Base-by-base conservation (phyloP, 2,888 invertebrate genomes). In the Temnothorax rugatulus region DNA sequence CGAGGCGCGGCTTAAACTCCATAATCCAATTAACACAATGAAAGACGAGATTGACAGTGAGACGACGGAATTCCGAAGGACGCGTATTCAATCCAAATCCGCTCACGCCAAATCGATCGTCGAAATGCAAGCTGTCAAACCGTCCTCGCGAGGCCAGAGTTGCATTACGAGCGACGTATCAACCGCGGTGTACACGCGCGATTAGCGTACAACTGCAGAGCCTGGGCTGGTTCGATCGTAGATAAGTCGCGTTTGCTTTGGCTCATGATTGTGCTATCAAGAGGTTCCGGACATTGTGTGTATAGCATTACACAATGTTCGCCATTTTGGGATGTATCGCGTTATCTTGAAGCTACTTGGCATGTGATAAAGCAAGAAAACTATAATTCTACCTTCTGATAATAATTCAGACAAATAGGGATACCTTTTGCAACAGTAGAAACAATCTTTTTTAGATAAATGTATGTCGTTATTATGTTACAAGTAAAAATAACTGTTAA, bases 11-110 rank as follows among this genome's bases (percentile, higher is more conserved):
- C 75, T 86, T 86, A 83, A 88, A 86, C 83, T 83, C 47, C 85
- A 84, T 90, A 90, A 90, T 90, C 88, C 91, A 90, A 90, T 90
- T 90, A 90, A 90, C 91, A 86, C 89, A 83, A 69, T 86, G 91
- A 90, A 90, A 90, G 84, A 88, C 82, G 82, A 89, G 91, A 90
- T 90, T 88, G 90, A 90, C 90, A 89, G 91, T 85, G 88, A 88
- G 86, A 84, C 89, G 89, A 84, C 87, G 87, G 82, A 88, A 90
- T 85, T 89, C 71, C 90, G 76, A 82, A 82, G 84, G 69, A 69
- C 82, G 61, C 41, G 68, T 82, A 89, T 85, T 87, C 88, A 84
- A 90, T 89, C 89, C 86, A 83, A 75, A 84, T 79, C 63, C 66
- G 69, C 44, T 84, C 88, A 54, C 54, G 57, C 52, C 63, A 82